Conservation (phyloP, 1,140 invertebrate species). For the Zaprionus africanus region DNA sequence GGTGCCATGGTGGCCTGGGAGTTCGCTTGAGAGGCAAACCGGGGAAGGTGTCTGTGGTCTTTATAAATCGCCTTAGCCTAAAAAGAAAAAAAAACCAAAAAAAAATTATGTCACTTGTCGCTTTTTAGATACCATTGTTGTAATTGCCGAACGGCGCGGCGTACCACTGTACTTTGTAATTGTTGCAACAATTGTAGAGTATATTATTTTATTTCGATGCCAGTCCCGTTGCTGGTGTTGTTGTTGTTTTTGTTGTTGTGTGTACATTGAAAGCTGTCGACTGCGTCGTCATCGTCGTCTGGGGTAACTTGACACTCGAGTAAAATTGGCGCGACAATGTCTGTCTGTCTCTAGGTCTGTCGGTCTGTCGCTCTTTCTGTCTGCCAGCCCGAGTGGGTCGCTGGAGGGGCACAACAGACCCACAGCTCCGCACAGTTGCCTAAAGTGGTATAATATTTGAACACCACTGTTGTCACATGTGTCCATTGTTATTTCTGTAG, state of each 20-base stretch:
- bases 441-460: constrained; percentile 48
- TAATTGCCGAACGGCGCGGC: constrained; percentile 3
- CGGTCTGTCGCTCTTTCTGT: background rate
- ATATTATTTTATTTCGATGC: constrained; percentile 52
- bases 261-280: constrained; percentile 11
- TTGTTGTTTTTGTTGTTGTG: constrained; percentile 32
- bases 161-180: constrained; percentile 23
- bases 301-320: constrained; percentile 67
- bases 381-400: constrained; percentile 23
- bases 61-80: constrained; percentile 59
- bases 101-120: constrained; percentile 74
- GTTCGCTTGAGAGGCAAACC: background rate
- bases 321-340: constrained; percentile 67
- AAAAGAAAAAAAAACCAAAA: constrained; percentile 39
- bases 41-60: constrained; percentile 16
- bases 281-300: constrained; percentile 31
- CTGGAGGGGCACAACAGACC: background rate
- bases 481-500: constrained; percentile 10
- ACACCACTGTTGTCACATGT: constrained; percentile 35
- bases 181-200: constrained; percentile 68
- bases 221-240: constrained; percentile 41
- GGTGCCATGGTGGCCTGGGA: constrained; percentile 5
- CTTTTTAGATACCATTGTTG: constrained; percentile 52
- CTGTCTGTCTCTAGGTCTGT: constrained; percentile 38
- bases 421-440: constrained; percentile 26